Evolutionary conservation across 1,140 invertebrate species (phyloP), one percentile per base, ranked within the genome.

Genomic region (Trichonephila clavipes): DNA sequence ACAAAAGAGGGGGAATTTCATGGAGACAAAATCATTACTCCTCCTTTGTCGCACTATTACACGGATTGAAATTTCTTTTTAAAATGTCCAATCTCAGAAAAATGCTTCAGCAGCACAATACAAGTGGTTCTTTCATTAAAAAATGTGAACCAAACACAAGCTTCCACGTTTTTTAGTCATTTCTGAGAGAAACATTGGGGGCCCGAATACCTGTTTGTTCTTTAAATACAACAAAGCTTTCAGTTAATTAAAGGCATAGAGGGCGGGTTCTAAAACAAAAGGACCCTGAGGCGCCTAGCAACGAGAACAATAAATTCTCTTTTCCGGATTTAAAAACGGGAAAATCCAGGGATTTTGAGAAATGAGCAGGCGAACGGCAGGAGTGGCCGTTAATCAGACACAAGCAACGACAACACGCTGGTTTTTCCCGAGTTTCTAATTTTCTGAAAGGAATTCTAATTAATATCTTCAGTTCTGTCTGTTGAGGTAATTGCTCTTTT

Each of bases 391-490:
- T 90, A 81, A 90, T 90, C 88, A 90, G 88, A 28, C 44, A 88
- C 24, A 69, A 90, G 88, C 66, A 90, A 81, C 88, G 88, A 90
- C 88, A 81, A 90, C 88, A 90, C 44, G 21, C 44, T 51, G 69
- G 44, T 77, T 77, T 90, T 90, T 90, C 2, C 19, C 40, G 2
- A 81, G 69, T 81, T 81, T 77, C 88, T 81, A 90, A 90, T 90
- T 90, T 90, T 90, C 88, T 90, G 40, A 90, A 90, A 90, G 88
- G 88, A 90, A 90, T 90, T 90, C 88, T 90, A 90, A 90, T 90
- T 90, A 90, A 90, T 90, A 90, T 90, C 69, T 81, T 90, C 88
- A 77, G 66, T 77, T 58, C 51, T 72, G 88, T 77, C 66, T 90
- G 62, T 69, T 58, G 44, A 81, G 88, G 24, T 90, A 90, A 90